Base-by-base conservation (phyloP, 2,797 vertebrate species). In the Macropus fuliginosus region DNA sequence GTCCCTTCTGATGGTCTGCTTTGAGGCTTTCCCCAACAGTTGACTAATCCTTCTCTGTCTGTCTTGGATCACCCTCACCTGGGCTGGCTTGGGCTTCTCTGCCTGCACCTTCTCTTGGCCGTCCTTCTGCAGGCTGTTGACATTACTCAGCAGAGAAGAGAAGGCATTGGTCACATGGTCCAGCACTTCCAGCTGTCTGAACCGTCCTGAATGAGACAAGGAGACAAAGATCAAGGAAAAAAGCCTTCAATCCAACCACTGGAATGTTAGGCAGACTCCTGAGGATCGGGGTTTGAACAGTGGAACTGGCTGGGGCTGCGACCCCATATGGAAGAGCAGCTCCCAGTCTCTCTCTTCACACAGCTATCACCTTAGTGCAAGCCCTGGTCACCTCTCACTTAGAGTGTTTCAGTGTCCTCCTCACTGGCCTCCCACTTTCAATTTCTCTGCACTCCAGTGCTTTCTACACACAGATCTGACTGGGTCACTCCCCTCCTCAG, bases 131-230 rank as follows among this genome's bases (percentile, higher is more conserved):
- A 96, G 62, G 90, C 54, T 97, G 96, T 91, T 97, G 91, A 98
- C 29, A 0, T 98, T 1, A 0, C 92, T 96, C 94, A 99, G 96
- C 97, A 99, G 98, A 92, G 99, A 98, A 0, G 98, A 98, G 96
- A 99, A 99, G 0, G 98, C 98, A 8, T 97, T 99, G 3, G 99
- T 99, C 62, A 99, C 98, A 0, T 99, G 98, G 97, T 99, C 98
- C 90, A 99, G 97, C 92, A 99, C 98, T 98, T 98, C 95, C 3
- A 99, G 96, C 95, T 99, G 99, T 95, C 91, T 98, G 96, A 99
- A 99, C 95, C 98, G 98, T 97, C 98, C 99, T 99, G 90, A 95
- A n/a, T 91, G 98, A 94, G 66, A 93, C 28, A 96, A 94, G 55
- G 12, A 98, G 90, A 96, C 0, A 94, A 8, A 11, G 40, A 90